phyloP scores from a whole-genome alignment of 1,140 invertebrate species.

The Aplysia californica region DNA sequence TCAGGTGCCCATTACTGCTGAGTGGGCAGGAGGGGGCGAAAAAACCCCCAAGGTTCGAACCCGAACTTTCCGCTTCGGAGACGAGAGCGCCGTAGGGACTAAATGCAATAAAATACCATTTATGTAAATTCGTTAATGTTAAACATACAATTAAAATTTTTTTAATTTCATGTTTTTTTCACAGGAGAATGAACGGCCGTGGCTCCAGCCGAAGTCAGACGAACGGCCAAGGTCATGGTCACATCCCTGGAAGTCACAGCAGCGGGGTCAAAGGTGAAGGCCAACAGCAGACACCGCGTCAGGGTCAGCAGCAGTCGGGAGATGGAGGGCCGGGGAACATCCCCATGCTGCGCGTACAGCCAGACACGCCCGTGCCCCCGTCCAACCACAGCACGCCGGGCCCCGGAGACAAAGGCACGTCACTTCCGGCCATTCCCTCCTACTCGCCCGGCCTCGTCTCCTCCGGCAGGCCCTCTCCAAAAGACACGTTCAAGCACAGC shows the following conservation, averaged over 20 bases:
- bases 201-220: constrained; percentile 32
- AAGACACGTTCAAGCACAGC: too few species aligned
- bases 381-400: constrained; percentile 46
- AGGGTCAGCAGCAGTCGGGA: constrained; percentile 16
- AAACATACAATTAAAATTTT: too few species aligned
- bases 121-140: too few species aligned
- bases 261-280: too few species aligned
- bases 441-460: neutral
- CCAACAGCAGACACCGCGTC: too few species aligned
- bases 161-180: constrained; percentile 27
- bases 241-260: neutral
- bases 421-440: constrained; percentile 11
- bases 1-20: too few species aligned
- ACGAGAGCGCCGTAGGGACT: too few species aligned
- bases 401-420: constrained; percentile 14
- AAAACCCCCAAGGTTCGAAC: too few species aligned
- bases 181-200: constrained; percentile 55
- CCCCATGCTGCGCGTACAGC: constrained; percentile 52
- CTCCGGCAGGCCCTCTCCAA: neutral
- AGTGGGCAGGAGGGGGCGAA: too few species aligned
- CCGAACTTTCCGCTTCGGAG: too few species aligned
- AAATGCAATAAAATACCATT: too few species aligned
- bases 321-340: constrained; percentile 35
- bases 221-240: neutral
- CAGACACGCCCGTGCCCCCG: constrained; percentile 52